Evolutionary conservation across 2,797 vertebrate species (phyloP), one percentile per base, ranked within the genome.

Genomic region (Bovichtus variegatus): DNA sequence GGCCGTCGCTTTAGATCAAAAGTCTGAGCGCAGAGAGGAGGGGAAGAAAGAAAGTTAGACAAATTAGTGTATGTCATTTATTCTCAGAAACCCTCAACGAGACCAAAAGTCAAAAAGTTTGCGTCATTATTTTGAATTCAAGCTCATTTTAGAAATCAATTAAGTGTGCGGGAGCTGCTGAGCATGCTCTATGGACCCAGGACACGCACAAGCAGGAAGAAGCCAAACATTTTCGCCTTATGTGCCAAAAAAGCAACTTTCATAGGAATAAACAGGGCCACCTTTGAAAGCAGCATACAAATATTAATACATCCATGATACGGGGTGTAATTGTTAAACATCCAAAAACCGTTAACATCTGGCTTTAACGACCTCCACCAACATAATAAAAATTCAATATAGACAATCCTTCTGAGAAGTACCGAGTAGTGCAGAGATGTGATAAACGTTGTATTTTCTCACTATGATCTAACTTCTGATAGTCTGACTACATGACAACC

Each of bases 71-170:
- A 9, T 7, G 43, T 47, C 10, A 16, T 5, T 15, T 23, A 0
- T 65, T 54, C 54, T 23, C 31, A 68, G 31, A 64, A 73, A 59
- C 15, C 29, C 18, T 51, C 43, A n/a, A 12, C 29, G 27, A 9
- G 31, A 66, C 62, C 25, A 58, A 44, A 46, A 54, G 54, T 55
- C 64, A 46, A 10, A 12, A 43, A 54, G 44, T 60, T 55, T 2
- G 13, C 9, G 5, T 72, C 1, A 40, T 18, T 58, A 13, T 67
- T 44, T 55, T 0, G 3, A 47, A n/a, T 57, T 44, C 13, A 43
- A 41, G 6, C 23, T 36, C 16, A 10, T 50, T 9, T 54, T 2
- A 27, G 19, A 46, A 60, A 57, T 46, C 34, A n/a, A n/a, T n/a
- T n/a, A n/a, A n/a, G n/a, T n/a, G 4, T 6, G 15, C 0, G 27